Conservation (phyloP, 2,113 vertebrate genomes). For the Smithornis capensis region DNA sequence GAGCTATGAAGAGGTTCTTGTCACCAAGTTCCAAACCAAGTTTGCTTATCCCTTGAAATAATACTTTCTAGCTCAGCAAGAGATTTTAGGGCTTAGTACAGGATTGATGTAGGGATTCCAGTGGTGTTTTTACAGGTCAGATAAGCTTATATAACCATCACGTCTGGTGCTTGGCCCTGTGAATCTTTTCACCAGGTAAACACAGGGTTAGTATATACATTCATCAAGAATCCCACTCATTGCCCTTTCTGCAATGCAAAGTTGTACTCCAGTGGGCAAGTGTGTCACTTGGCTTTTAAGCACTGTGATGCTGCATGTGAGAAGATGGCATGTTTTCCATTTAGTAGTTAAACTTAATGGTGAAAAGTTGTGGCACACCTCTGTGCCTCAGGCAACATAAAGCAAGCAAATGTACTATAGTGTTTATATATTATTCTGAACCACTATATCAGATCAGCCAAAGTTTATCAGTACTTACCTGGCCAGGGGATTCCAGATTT, state of each 20-base stretch:
- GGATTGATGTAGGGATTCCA: neutral
- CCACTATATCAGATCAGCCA: rapidly evolving
- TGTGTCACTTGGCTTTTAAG: neutral
- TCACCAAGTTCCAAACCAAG: neutral
- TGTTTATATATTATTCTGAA: neutral
- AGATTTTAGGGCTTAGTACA: neutral
- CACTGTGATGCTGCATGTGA: neutral
- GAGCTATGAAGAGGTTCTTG: neutral
- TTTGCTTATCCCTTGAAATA: neutral
- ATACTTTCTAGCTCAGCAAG: neutral
- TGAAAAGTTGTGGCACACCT: neutral
- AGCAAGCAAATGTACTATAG: neutral
- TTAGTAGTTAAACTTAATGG: neutral
- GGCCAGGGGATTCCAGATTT: neutral
- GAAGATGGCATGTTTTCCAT: neutral
- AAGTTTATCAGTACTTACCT: neutral
- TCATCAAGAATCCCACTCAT: neutral
- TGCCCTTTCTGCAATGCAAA: neutral
- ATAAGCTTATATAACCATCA: neutral
- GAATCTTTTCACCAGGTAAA: neutral
- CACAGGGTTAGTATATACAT: neutral
- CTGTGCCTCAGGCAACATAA: neutral
- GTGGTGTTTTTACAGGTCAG: neutral
- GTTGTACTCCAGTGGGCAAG: neutral
- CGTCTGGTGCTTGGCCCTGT: rapidly evolving